Conservation (phyloP, 2,888 invertebrate species). For the Lacanobia oleracea region DNA sequence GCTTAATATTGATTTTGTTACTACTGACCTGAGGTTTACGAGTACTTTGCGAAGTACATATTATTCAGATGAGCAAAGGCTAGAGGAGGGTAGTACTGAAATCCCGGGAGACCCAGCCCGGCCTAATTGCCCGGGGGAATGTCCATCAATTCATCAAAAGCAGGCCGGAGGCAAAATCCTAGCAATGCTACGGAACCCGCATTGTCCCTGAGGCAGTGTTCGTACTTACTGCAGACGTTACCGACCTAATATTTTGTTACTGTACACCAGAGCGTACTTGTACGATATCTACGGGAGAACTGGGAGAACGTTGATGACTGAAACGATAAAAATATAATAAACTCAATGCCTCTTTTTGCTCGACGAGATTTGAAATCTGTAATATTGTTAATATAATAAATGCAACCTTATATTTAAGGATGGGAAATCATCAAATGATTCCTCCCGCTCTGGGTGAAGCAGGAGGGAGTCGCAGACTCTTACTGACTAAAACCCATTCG, state of each 20-base stretch:
- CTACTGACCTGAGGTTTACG: not conserved
- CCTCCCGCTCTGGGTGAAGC: too few species aligned
- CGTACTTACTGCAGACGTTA: conserved; percentile 52
- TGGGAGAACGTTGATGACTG: conserved; percentile 9
- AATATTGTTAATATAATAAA: not conserved
- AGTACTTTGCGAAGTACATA: conserved; percentile 44
- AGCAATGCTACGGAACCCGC: conserved; percentile 61
- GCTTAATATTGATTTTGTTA: not conserved
- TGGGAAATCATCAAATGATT: too few species aligned
- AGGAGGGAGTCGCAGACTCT: too few species aligned
- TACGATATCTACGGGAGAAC: conserved; percentile 8
- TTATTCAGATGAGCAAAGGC: conserved; percentile 54
- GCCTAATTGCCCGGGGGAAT: conserved; percentile 71
- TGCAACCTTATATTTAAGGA: too few species aligned
- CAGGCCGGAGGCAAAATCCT: conserved; percentile 72
- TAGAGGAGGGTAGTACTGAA: conserved; percentile 39
- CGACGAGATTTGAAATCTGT: conserved; percentile 4
- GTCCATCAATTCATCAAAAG: conserved; percentile 79
- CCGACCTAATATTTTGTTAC: conserved; percentile 42
- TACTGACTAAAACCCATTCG: too few species aligned
- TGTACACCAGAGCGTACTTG: conserved; percentile 23
- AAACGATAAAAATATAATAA: conserved; percentile 8
- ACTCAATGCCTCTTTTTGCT: not conserved
- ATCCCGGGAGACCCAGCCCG: conserved; percentile 65
- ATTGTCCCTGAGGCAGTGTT: conserved; percentile 59